Conservation (phyloP, 2,113 vertebrate species). For the Labeo rohita region DNA sequence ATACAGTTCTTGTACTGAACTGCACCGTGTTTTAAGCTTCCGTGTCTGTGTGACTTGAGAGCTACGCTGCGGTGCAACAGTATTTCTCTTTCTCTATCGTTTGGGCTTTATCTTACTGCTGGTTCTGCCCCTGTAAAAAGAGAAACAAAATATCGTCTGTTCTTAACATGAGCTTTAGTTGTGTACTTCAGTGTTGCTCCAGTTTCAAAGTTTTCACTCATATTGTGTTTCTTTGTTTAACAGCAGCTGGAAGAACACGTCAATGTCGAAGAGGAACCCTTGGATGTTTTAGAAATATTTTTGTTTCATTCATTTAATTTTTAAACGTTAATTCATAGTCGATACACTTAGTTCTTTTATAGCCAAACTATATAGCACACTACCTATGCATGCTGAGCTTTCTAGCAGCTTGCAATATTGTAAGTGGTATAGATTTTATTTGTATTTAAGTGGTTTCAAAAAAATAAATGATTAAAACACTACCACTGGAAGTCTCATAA, state of each 20-base stretch:
- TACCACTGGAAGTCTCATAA: background rate
- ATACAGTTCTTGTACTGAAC: background rate
- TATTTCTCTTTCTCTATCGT: slow-evolving; percentile 10
- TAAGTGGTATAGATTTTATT: background rate
- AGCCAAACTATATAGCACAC: background rate
- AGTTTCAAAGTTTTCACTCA: background rate
- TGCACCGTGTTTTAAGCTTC: slow-evolving; percentile 29
- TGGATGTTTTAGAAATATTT: background rate
- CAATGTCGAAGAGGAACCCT: background rate
- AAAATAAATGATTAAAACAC: background rate
- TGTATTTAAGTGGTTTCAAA: background rate
- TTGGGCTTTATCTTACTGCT: slow-evolving; percentile 4
- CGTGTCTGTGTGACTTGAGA: slow-evolving; percentile 28
- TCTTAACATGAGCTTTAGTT: background rate
- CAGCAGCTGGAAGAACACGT: background rate
- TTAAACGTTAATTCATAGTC: background rate
- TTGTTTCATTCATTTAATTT: background rate
- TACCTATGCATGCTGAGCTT: background rate
- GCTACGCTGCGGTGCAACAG: slow-evolving; percentile 38
- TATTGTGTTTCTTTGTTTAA: background rate
- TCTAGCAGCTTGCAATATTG: background rate
- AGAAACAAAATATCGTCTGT: slow-evolving; percentile 13
- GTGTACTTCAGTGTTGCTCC: background rate
- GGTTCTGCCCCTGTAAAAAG: slow-evolving; percentile 8
- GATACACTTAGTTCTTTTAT: background rate